Base-by-base conservation (phyloP, 2,888 invertebrate genomes). In the Drosophila meridionalis region DNA sequence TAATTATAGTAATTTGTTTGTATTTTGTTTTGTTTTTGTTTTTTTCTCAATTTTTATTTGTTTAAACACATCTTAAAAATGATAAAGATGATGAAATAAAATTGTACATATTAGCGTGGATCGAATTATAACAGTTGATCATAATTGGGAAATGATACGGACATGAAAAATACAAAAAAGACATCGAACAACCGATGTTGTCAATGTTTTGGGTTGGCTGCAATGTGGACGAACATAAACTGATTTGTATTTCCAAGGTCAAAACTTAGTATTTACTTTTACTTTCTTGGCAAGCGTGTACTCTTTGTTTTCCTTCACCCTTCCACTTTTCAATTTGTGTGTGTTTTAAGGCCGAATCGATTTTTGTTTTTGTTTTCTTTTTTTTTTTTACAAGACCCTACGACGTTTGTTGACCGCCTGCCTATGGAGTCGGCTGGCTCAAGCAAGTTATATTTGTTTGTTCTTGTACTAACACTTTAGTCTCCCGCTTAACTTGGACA, bases 1-100 rank as follows among this genome's bases (percentile, higher is more conserved):
- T 90, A 86, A 83, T 90, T 84, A 87, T 90, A 84, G 80, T 74
- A 78, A 61, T 79, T 85, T 83, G 73, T 79, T 73, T 86, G 81
- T 67, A 77, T 61, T 50, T 11, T 57, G 20, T 52, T 85, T 14
- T 67, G 76, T 61, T 50, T 11, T 57, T 14, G 48, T 85, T 14
- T 9, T 20, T 36, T 52, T 52, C 7, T 52, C 1, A 34, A 52
- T 52, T 28, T 55, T 30, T 28, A 30, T 86, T 63, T 65, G 36
- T 62, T 74, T 38, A 84, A 90, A 91, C 82, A 82, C 81, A 86
- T 89, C 77, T 81, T 86, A 79, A 82, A 78, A 74, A 73, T 83
- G 76, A 75, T 68, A 82, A 67, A 48, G 60, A 74, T 79, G 69
- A 73, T 67, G 57, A 85, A 73, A 62, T 70, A 67, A 55, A 67